These are phyloP conservation scores for Malurus melanocephalus DNA, from an alignment of 2,113 vertebrate species.

Conservation along the genomic window DNA sequence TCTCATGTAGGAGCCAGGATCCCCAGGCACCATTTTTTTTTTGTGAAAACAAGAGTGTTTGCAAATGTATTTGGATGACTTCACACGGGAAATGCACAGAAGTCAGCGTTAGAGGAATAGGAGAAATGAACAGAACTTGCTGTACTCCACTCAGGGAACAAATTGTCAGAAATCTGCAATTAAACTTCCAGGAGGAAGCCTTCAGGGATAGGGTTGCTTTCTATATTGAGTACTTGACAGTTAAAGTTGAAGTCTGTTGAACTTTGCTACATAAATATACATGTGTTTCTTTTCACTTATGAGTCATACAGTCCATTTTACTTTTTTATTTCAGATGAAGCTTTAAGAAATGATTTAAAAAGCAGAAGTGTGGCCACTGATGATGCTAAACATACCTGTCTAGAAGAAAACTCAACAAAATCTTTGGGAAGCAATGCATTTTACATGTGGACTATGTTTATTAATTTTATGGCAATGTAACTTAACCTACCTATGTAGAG, in stretches of 20 bases:
- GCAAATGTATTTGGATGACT: neutral
- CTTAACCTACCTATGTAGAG: neutral
- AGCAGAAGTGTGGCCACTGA: neutral
- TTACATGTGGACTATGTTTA: neutral
- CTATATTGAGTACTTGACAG: neutral
- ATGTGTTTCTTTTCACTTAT: neutral
- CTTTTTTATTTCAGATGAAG: neutral
- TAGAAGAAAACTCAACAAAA: neutral
- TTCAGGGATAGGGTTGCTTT: neutral
- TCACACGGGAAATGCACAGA: neutral
- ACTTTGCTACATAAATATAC: neutral
- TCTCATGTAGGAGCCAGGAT: neutral
- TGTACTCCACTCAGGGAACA: neutral
- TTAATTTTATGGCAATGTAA: neutral
- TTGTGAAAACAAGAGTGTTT: conserved; percentile 11
- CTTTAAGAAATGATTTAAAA: neutral
- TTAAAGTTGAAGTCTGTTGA: neutral
- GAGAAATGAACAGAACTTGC: neutral
- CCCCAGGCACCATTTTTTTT: neutral
- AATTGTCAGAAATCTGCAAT: neutral
- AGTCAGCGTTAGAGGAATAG: neutral
- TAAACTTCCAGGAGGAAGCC: neutral
- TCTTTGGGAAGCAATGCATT: neutral
- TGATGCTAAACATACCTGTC: neutral
- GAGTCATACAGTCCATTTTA: neutral